A percentile compares a stretch with the other conserved stretches of the same genome.
phyloP scores from a whole-genome alignment of 2,888 invertebrate genomes.

The Chrysotoxum bicinctum region DNA sequence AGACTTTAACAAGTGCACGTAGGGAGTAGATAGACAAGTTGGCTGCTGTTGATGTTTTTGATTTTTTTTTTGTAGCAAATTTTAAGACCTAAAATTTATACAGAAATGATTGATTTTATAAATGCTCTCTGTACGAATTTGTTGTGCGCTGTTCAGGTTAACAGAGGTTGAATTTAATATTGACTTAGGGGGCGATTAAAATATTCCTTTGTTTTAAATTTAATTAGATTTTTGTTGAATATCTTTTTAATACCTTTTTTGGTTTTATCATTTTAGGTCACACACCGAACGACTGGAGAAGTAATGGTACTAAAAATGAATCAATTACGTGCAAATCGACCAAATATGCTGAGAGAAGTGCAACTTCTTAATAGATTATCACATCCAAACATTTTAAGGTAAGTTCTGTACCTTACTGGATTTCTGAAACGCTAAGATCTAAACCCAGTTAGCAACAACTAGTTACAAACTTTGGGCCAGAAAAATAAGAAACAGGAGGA shows the following conservation, averaged over 20 bases:
- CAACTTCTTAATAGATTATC: conserved; percentile 97
- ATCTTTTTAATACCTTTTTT: background rate
- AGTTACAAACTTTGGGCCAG: no score
- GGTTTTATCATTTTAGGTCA: conserved; percentile 86
- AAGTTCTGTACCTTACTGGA: conserved; percentile 69
- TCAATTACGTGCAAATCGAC: conserved; percentile 95
- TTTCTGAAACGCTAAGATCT: background rate
- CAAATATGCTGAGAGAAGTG: conserved; percentile 98
- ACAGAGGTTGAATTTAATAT: conserved; percentile 8
- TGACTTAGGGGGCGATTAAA: no score
- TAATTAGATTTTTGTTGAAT: background rate
- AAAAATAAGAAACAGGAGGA: no score
- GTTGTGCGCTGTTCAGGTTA: background rate
- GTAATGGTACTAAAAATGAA: conserved; percentile 99
- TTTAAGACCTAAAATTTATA: no score
- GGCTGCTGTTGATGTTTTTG: background rate
- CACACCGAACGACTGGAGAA: conserved; percentile 94
- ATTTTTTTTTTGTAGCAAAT: no score
- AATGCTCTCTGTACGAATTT: no score
- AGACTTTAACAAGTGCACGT: conserved; percentile 11
- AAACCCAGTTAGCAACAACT: no score
- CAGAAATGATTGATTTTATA: no score
- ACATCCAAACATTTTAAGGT: conserved; percentile 97
- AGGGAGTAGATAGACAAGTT: conserved; percentile 16
- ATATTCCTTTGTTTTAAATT: background rate